phyloP scores from a whole-genome alignment of 2,113 vertebrate species.

The Laticauda colubrina region DNA sequence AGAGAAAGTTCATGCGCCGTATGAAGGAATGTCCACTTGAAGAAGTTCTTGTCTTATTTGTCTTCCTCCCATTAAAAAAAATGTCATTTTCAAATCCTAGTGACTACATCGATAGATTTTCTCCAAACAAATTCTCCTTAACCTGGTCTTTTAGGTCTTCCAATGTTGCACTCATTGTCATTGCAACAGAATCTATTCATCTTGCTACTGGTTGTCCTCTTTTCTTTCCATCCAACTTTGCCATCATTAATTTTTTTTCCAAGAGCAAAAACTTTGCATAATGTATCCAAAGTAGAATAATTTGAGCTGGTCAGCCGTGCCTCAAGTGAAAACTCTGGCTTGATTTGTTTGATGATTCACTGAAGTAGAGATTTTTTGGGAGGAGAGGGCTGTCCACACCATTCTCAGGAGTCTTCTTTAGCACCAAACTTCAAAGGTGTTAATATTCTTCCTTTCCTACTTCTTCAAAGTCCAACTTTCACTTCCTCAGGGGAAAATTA shows the following conservation, averaged over 20 bases:
- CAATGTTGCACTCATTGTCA: not conserved
- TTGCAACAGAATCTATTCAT: not conserved
- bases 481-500: not conserved
- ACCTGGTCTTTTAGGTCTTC: not conserved
- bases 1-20: not conserved
- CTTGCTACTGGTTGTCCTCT: not conserved
- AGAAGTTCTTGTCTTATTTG: not conserved
- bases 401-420: not conserved
- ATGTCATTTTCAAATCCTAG: not conserved
- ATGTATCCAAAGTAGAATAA: not conserved
- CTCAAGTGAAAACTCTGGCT: not conserved
- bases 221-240: not conserved
- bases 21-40: not conserved
- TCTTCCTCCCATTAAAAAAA: not conserved
- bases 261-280: not conserved
- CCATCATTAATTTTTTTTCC: not conserved
- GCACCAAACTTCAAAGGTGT: not conserved
- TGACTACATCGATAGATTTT: not conserved
- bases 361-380: not conserved
- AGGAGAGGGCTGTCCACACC: not conserved
- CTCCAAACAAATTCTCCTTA: not conserved
- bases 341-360: not conserved
- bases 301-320: not conserved
- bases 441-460: not conserved
- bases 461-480: not conserved